Conservation (phyloP, 2,113 vertebrate species). For the Cricetomys ansorgei region DNA sequence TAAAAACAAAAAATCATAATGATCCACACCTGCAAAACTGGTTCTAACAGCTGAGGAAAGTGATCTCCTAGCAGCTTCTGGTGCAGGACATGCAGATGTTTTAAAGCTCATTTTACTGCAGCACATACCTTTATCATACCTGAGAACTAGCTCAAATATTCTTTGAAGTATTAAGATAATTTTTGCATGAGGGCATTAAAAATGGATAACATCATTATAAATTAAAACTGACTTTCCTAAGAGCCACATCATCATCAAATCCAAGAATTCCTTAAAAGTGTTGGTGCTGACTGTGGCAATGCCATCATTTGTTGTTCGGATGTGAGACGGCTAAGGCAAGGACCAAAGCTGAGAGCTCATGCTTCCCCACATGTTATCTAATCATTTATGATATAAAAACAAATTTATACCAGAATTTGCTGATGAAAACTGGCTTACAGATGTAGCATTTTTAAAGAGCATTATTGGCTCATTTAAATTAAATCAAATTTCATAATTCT, state of each 20-base stretch:
- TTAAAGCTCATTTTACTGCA: too few relatives aligned
- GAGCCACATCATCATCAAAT: neutral
- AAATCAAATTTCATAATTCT: neutral
- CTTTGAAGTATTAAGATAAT: neutral
- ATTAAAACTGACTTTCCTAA: neutral
- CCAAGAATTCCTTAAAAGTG: neutral
- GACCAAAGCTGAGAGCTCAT: neutral
- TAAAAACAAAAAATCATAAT: too few relatives aligned
- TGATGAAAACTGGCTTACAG: neutral
- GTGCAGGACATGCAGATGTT: too few relatives aligned
- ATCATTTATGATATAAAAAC: neutral
- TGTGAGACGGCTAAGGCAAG: neutral
- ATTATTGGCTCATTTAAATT: neutral
- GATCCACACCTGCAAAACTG: too few relatives aligned
- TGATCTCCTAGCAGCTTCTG: too few relatives aligned
- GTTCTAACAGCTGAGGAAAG: too few relatives aligned
- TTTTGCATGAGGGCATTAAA: neutral
- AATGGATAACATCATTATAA: neutral
- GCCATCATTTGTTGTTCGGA: neutral
- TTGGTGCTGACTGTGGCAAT: neutral
- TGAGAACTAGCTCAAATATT: too few relatives aligned
- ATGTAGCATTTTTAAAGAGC: neutral
- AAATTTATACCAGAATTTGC: neutral
- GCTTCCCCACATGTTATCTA: neutral
- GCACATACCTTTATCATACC: too few relatives aligned